Conservation (phyloP, 2,888 invertebrate species). For the Rhabditophanes sp. region DNA sequence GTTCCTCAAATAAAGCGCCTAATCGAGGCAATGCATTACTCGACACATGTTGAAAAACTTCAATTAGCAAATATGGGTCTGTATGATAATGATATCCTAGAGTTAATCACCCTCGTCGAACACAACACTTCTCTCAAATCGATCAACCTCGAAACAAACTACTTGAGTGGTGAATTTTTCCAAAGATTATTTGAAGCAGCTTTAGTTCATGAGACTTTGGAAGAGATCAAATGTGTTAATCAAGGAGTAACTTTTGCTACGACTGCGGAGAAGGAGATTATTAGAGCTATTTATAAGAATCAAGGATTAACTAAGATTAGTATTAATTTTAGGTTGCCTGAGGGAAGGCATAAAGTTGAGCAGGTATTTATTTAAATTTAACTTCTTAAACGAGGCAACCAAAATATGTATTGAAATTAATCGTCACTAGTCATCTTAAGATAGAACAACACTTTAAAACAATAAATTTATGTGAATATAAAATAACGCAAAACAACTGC, state of each 20-base stretch:
- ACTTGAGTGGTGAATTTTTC: slow-evolving; percentile 51
- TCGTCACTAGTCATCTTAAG: too few relatives aligned
- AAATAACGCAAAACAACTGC: too few relatives aligned
- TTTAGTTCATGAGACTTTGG: slow-evolving; percentile 66
- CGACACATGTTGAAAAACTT: slow-evolving; percentile 76
- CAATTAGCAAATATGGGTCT: slow-evolving; percentile 83
- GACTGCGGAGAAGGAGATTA: slow-evolving; percentile 37
- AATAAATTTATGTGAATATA: too few relatives aligned
- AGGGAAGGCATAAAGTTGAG: slow-evolving; percentile 40
- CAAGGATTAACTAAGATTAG: slow-evolving; percentile 37
- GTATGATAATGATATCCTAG: slow-evolving; percentile 64
- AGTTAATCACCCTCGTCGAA: slow-evolving; percentile 53
- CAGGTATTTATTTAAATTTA: slow-evolving; percentile 38
- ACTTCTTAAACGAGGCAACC: too few relatives aligned
- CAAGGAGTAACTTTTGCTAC: slow-evolving; percentile 52
- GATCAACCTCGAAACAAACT: slow-evolving; percentile 66
- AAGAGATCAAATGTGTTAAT: slow-evolving; percentile 89
- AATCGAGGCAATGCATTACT: slow-evolving; percentile 69
- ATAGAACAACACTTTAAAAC: too few relatives aligned
- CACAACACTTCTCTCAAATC: slow-evolving; percentile 45
- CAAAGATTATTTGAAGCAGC: slow-evolving; percentile 68
- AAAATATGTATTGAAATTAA: too few relatives aligned
- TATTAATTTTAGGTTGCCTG: slow-evolving; percentile 38
- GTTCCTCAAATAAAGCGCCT: slow-evolving; percentile 57
- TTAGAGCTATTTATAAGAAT: slow-evolving; percentile 32